Evolutionary conservation across 2,113 vertebrate species (phyloP), one percentile per base, ranked within the genome.

Genomic region (Progne subis): DNA sequence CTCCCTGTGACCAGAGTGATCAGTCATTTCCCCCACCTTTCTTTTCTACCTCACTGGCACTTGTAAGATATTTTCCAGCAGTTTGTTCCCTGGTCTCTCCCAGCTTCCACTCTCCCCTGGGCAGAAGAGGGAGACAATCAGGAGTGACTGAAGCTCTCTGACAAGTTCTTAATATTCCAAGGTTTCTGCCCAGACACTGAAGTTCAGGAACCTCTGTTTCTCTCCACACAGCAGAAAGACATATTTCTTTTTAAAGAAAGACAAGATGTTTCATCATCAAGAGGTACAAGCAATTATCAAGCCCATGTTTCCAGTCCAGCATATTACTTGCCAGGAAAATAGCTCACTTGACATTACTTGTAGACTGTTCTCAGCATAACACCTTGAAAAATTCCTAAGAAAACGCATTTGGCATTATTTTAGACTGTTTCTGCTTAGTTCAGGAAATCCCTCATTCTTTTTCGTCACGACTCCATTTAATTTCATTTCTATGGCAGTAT

Each of bases 371-470:
- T 92, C 21, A 75, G 68, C 72, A 77, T 12, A 86, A 86, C n/a
- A 90, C 17, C 83, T 63, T 74, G 60, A 94, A 95, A 91, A 93
- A 91, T 47, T 93, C 59, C 60, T 83, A 17, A 80, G 77, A 83
- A 88, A 80, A 64, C 37, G 69, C 18, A 75, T 90, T 93, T 86
- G 60, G 41, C 86, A 82, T 70, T 78, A 44, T 83, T 88, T 89
- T 81, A 86, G 55, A n/a, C 72, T 86, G 19, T 92, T 95, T 92
- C 80, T 90, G 46, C 76, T 90, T 86, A 71, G 65, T 95, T 90
- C 93, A 96, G 93, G 94, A 96, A 96, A 96, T 88, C 65, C 11
- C 31, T 92, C 65, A 84, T 90, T 96, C 79, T 88, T 94, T 92
- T 92, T 95, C 41, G 2, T 95, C 56, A 53, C 88, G 15, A 81